These are phyloP conservation scores for Propithecus coquereli DNA, from an alignment of 2,113 vertebrate genomes.

Conservation along the genomic window DNA sequence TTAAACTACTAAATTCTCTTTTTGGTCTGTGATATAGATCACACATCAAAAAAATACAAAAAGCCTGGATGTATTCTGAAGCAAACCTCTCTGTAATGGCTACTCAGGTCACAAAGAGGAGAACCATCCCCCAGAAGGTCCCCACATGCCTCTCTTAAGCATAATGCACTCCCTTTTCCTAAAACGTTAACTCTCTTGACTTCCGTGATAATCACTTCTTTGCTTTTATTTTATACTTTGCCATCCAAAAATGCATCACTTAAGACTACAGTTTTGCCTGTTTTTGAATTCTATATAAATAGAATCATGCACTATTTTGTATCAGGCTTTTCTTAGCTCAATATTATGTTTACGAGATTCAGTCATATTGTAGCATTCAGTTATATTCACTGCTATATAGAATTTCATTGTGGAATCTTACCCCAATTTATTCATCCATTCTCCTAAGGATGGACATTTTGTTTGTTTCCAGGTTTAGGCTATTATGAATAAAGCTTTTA, in stretches of 20 bases:
- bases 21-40: neutral
- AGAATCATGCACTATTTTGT: neutral
- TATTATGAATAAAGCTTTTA: neutral
- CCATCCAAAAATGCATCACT: neutral
- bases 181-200: neutral
- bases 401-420: neutral
- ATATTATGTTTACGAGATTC: neutral
- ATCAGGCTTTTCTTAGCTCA: neutral
- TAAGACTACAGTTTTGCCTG: neutral
- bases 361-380: neutral
- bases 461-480: neutral
- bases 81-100: neutral
- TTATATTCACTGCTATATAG: neutral
- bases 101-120: neutral
- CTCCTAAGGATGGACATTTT: neutral
- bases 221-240: neutral
- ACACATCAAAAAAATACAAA: neutral
- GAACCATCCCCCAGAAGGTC: neutral
- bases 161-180: neutral
- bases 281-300: neutral
- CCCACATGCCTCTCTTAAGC: neutral
- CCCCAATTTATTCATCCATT: neutral
- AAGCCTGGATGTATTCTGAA: neutral
- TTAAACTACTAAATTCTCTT: neutral
- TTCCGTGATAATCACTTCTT: neutral